Percentiles rank a stretch among this genome's conserved stretches.
phyloP scores from a whole-genome alignment of 1,140 invertebrate species.

The Brachionus manjavacas region DNA sequence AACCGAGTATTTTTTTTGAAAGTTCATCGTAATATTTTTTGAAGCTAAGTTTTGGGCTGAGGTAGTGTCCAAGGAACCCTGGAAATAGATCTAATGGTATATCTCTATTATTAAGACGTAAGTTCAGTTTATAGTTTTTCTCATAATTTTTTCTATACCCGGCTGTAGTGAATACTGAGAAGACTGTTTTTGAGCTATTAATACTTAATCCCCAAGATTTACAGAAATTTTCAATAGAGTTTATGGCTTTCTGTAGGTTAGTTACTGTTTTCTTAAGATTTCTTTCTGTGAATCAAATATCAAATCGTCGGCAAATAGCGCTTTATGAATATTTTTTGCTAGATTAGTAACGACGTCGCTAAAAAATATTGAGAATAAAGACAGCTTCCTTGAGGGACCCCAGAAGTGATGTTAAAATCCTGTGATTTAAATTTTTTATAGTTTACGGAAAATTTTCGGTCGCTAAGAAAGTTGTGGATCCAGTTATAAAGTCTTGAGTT shows the following conservation, averaged over 20 bases:
- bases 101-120: neutral
- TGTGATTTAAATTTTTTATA: neutral
- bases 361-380: neutral
- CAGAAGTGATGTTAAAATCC: neutral
- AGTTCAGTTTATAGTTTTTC: neutral
- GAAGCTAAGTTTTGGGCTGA: neutral
- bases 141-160: neutral
- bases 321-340: neutral
- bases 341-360: neutral
- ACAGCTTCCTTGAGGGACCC: too few relatives aligned
- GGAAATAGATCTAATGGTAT: neutral
- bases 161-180: neutral
- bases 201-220: neutral
- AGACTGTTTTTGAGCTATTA: neutral
- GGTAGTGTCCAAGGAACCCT: neutral
- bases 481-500: neutral
- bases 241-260: neutral
- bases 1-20: neutral
- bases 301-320: neutral
- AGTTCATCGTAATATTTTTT: neutral
- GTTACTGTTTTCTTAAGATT: neutral
- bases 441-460: neutral
- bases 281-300: neutral
- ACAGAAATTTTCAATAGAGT: neutral
- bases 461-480: neutral